Conservation (phyloP, 2,888 invertebrate species). For the Thereva unica region DNA sequence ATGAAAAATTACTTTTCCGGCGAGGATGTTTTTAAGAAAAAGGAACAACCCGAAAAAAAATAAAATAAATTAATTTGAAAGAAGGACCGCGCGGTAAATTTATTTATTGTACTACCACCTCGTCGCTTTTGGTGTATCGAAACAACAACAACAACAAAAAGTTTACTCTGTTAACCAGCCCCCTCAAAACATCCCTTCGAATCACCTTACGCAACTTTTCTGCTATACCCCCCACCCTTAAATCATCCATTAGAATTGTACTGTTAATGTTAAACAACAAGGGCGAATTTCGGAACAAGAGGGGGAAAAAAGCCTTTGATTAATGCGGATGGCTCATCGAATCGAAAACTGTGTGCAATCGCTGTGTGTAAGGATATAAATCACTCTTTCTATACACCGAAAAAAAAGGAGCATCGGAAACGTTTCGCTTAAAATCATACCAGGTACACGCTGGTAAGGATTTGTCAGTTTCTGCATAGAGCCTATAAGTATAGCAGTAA, state of each 20-base stretch:
- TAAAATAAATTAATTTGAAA: not conserved
- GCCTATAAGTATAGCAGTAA: no score
- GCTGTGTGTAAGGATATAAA: slow-evolving; percentile 22
- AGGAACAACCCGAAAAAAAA: no score
- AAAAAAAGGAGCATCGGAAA: not conserved
- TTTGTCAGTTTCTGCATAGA: not conserved
- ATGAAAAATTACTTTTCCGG: slow-evolving; percentile 31
- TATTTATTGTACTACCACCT: slow-evolving; percentile 18
- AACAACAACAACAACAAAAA: not conserved
- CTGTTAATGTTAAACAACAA: no score
- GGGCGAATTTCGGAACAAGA: not conserved
- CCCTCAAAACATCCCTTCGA: not conserved
- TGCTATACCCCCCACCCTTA: no score
- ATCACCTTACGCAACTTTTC: not conserved
- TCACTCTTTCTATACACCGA: slow-evolving; percentile 1
- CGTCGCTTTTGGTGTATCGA: slow-evolving; percentile 20
- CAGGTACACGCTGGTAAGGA: slow-evolving; percentile 27
- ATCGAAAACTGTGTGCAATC: slow-evolving; percentile 33
- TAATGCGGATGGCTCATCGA: slow-evolving; percentile 36
- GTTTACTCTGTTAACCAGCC: no score
- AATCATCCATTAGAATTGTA: no score
- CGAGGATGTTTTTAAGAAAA: not conserved
- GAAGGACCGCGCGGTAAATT: slow-evolving; percentile 22
- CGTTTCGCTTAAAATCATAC: slow-evolving; percentile 12
- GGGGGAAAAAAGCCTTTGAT: slow-evolving; percentile 22